These are phyloP conservation scores for Blera fallax DNA, from an alignment of 2,888 invertebrate species.

Conservation along the genomic window DNA sequence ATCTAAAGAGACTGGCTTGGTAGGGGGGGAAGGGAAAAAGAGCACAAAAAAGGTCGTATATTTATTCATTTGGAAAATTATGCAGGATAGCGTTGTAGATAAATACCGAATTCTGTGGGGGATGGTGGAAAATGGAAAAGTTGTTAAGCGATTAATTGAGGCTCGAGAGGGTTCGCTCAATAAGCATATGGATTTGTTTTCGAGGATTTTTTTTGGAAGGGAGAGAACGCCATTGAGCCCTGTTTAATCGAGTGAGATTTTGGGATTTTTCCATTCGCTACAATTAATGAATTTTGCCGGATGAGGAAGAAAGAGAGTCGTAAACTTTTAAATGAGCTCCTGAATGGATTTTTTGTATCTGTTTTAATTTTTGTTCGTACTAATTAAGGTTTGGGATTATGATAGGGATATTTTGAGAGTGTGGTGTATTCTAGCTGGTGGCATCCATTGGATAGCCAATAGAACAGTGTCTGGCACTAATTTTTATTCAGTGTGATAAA, in stretches of 20 bases:
- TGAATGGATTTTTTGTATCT: slow-evolving; percentile 2
- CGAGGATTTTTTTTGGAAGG: not conserved
- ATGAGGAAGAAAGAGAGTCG: not conserved
- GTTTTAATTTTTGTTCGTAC: slow-evolving; percentile 4
- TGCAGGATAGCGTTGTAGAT: slow-evolving; percentile 65
- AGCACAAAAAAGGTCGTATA: slow-evolving; percentile 52
- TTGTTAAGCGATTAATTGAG: slow-evolving; percentile 69
- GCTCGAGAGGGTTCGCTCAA: slow-evolving; percentile 53
- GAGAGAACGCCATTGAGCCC: not conserved
- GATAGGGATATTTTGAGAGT: slow-evolving; percentile 27
- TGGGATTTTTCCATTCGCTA: slow-evolving; percentile 29
- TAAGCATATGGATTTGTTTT: slow-evolving; percentile 63
- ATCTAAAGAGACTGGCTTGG: not conserved
- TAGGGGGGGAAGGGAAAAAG: not conserved
- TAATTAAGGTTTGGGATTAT: slow-evolving; percentile 59
- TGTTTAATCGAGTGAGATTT: slow-evolving; percentile 49
- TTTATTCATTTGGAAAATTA: slow-evolving; percentile 72
- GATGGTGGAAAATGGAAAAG: slow-evolving; percentile 61
- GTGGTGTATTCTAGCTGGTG: not conserved
- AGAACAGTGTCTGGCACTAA: not conserved
- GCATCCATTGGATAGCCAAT: not conserved
- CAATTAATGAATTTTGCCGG: slow-evolving; percentile 48
- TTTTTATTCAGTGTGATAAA: slow-evolving; percentile 8
- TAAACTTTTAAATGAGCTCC: slow-evolving; percentile 27
- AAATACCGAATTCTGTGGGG: slow-evolving; percentile 23